phyloP scores from a whole-genome alignment of 1,140 invertebrate species.

The Achatina immaculata region DNA sequence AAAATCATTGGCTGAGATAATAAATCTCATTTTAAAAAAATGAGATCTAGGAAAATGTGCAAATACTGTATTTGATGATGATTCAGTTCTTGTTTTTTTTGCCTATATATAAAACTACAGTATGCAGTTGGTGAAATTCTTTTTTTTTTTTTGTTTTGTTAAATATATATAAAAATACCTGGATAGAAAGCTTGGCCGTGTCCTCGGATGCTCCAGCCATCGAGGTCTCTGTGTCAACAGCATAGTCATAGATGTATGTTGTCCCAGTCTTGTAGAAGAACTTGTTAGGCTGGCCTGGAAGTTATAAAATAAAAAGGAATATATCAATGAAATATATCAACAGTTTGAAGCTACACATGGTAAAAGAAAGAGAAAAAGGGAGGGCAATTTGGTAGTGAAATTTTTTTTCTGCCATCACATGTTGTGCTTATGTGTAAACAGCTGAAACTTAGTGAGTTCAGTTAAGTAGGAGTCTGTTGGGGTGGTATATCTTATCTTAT shows the following conservation, averaged over 20 bases:
- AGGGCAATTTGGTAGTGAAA: background rate
- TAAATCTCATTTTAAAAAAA: too few species aligned
- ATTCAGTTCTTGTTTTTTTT: too few species aligned
- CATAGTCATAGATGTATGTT: conserved; percentile 78
- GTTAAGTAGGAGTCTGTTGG: background rate
- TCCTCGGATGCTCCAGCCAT: conserved; percentile 75
- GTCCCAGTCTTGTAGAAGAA: conserved; percentile 76
- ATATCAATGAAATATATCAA: background rate
- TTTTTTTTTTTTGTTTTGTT: too few species aligned
- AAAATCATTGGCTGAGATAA: too few species aligned
- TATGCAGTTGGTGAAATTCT: too few species aligned
- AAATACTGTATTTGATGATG: too few species aligned
- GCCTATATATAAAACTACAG: too few species aligned
- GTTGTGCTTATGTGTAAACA: background rate
- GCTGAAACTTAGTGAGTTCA: background rate
- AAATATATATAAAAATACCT: too few species aligned
- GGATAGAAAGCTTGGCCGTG: conserved; percentile 72
- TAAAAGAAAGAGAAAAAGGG: background rate
- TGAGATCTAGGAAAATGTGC: too few species aligned
- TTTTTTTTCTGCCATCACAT: background rate
- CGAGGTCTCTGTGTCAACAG: conserved; percentile 75
- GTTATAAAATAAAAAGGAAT: background rate
- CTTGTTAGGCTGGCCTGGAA: conserved; percentile 50
- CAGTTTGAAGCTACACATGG: background rate
- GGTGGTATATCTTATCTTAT: too few species aligned